Percentiles rank a stretch among this genome's conserved stretches.
phyloP scores from a whole-genome alignment of 2,888 invertebrate genomes.

The Eumerus sabulonum region DNA sequence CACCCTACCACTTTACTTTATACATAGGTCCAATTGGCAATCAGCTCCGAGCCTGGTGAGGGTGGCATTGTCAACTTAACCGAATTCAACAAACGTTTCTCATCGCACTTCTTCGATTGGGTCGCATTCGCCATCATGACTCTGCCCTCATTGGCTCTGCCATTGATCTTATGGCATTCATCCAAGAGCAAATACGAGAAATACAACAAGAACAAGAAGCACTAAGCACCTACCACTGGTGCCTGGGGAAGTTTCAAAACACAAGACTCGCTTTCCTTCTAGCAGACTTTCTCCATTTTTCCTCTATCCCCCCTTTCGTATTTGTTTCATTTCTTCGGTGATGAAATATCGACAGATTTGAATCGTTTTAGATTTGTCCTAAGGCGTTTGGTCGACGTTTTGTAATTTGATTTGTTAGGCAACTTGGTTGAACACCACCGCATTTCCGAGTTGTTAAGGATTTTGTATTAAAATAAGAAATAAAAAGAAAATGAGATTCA shows the following conservation, averaged over 20 bases:
- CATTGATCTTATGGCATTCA: constrained; percentile 95
- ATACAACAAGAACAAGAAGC: constrained; percentile 86
- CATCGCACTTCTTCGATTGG: constrained; percentile 98
- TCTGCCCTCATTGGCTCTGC: constrained; percentile 95
- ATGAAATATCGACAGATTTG: constrained; percentile 49
- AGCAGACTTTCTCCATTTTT: constrained; percentile 21
- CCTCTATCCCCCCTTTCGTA: too few relatives aligned
- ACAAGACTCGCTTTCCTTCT: constrained; percentile 37
- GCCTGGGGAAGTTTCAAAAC: constrained; percentile 7
- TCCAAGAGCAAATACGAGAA: constrained; percentile 97
- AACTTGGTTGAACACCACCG: constrained; percentile 19
- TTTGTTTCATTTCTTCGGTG: constrained; percentile 32
- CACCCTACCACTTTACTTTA: constrained; percentile 18
- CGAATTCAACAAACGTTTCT: constrained; percentile 97
- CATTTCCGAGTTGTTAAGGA: constrained; percentile 42
- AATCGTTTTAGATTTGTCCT: constrained; percentile 77
- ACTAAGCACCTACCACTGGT: constrained; percentile 72
- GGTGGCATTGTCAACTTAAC: constrained; percentile 94
- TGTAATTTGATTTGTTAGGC: constrained; percentile 32
- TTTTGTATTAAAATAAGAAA: constrained; percentile 60
- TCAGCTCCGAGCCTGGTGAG: constrained; percentile 96
- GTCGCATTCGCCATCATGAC: constrained; percentile 98
- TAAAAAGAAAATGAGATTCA: constrained; percentile 10
- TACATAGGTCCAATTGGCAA: constrained; percentile 84
- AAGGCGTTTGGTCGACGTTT: constrained; percentile 46